A percentile compares a stretch with the other conserved stretches of the same genome.
Evolutionary conservation across 2,797 vertebrate species (phyloP).

Genomic region (Lateolabrax maculatus): DNA sequence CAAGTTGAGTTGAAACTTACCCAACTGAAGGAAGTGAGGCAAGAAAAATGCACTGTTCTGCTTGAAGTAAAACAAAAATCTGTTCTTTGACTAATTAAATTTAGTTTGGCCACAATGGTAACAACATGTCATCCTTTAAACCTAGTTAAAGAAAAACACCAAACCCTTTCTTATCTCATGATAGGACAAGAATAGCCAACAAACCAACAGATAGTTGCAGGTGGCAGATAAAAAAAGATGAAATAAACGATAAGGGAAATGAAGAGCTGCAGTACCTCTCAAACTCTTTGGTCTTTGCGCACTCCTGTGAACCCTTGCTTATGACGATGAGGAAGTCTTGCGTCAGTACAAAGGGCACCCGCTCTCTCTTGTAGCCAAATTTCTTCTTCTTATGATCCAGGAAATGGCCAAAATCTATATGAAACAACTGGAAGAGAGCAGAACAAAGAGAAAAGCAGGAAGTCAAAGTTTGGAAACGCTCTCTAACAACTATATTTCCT

Average conservation of each 20-base stretch:
- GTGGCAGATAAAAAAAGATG: background rate
- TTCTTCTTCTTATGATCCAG: conserved; percentile 93
- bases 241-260: background rate
- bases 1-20: background rate
- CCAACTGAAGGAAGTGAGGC: background rate
- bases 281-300: conserved; percentile 91
- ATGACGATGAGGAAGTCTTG: conserved; percentile 92
- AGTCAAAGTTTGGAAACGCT: conserved; percentile 6
- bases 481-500: background rate
- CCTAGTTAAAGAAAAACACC: background rate
- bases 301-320: conserved; percentile 89
- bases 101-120: background rate
- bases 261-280: conserved; percentile 81
- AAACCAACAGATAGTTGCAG: background rate
- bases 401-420: conserved; percentile 91
- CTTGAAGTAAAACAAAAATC: background rate
- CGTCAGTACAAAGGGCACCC: conserved; percentile 90
- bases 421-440: conserved; percentile 84
- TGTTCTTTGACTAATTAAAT: background rate
- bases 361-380: conserved; percentile 90
- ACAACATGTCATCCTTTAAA: background rate
- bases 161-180: background rate
- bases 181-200: background rate
- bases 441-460: background rate
- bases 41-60: background rate